Base-by-base conservation (phyloP, 2,888 invertebrate genomes). In the Nemurella pictetii region DNA sequence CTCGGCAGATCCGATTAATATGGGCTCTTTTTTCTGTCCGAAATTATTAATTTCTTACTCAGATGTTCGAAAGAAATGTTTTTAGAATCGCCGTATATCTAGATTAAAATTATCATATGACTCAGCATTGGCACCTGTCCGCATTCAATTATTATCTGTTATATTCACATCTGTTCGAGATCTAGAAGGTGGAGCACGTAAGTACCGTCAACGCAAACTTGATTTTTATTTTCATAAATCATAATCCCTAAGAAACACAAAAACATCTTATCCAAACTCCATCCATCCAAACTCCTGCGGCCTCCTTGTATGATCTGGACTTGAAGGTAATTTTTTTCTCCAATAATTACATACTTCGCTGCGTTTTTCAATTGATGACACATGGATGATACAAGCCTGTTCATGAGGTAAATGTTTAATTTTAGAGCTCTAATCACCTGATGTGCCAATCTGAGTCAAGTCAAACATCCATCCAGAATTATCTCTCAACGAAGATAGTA, bases 41-140 rank as follows among this genome's bases (percentile, higher is more conserved):
- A 2, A 20, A 12, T 55, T 55, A 20, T 12, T 12, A 55, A 20
- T 55, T 55, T 55, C 20, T 20, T 55, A 12, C 20, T 55, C 55
- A 55, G 55, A 55, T 55, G 15, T 55, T 55, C 1, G 15, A 55
- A 55, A 55, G 55, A n/a, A 78, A 78, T 78, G 78, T 78, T 78
- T 78, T 78, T 78, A 28, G 78, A 78, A 78, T n/a, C 2, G 78
- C 28, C 12, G 9, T 27, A 78, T 30, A 78, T 15, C 4, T 4
- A 29, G n/a, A 29, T n/a, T 78, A 78, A 29, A 29, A 78, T 78
- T 78, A 78, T 78, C 78, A 15, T 78, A 28, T 78, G 78, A 78
- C 78, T 78, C 78, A 78, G 30, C 78, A 78, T 28, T 30, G 78
- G 78, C 78, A 78, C 78, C 78, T 78, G 78, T 78, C 29, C 78